Percentiles rank a stretch among this genome's conserved stretches.
These are phyloP conservation scores for Aspidoscelis tigris DNA, from an alignment of 2,113 vertebrate species.

Conservation along the genomic window DNA sequence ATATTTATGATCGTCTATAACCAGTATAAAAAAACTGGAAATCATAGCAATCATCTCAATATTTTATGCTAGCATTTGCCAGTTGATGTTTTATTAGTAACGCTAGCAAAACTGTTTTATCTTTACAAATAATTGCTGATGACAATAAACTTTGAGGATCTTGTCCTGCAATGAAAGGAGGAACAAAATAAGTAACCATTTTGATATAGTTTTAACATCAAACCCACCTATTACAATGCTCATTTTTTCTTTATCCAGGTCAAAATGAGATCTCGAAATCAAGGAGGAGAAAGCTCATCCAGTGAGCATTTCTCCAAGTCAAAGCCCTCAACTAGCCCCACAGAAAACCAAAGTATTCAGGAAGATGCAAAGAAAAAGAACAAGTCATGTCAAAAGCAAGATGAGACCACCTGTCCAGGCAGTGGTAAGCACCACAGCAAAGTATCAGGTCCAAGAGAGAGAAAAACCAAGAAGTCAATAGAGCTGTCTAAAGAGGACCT, in stretches of 20 bases:
- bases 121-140: background rate
- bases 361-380: constrained; percentile 85
- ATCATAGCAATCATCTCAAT: background rate
- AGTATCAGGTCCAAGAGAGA: constrained; percentile 69
- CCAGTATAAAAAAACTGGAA: background rate
- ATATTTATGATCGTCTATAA: too few relatives aligned
- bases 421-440: constrained; percentile 81
- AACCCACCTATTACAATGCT: background rate
- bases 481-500: constrained; percentile 88
- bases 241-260: constrained; percentile 72
- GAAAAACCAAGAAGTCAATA: constrained; percentile 76
- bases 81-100: background rate
- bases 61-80: background rate
- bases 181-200: background rate
- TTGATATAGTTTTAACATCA: background rate
- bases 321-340: constrained; percentile 73
- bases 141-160: background rate
- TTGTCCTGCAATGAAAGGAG: background rate
- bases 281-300: constrained; percentile 82
- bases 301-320: constrained; percentile 79
- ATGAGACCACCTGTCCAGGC: constrained; percentile 79
- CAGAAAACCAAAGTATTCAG: constrained; percentile 78
- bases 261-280: constrained; percentile 91
- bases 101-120: background rate
- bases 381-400: constrained; percentile 80